Evolutionary conservation across 2,888 invertebrate genomes (phyloP), one percentile per base, ranked within the genome.

Genomic region (Apocheima hispidaria): DNA sequence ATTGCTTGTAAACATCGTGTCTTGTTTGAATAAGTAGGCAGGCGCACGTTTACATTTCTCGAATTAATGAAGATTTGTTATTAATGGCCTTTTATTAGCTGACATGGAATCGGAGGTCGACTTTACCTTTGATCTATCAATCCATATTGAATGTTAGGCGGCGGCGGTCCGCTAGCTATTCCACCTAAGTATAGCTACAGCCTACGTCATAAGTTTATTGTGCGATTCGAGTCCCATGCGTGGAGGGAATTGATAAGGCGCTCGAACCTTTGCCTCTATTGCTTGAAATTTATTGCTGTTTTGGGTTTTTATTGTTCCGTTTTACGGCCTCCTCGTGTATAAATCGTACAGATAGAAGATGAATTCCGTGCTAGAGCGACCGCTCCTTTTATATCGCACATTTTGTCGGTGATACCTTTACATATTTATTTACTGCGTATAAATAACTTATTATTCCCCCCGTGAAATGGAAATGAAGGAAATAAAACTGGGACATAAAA

Each of bases 221-320:
- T 84, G 82, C 83, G 83, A 86, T 86, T 87, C 82, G 81, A 84
- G 83, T 83, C 84, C 81, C 83, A 85, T 84, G 87, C 90, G 86
- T 88, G 86, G 88, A 87, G 85, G 85, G 87, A 91, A 92, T 92
- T 93, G 93, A 93, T 93, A 93, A 93, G 92, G 88, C 87, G 87
- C 85, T 89, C 86, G 87, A 92, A 90, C 92, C 92, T 92, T 90
- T 87, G 92, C 92, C 88, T 90, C 92, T 92, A 92, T 92, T 92
- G 90, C 91, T 87, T 81, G 85, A 91, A 93, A 93, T 93, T 93
- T 93, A 93, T 93, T 89, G 90, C 92, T 93, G 93, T 93, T 93
- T 93, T 93, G 93, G 92, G 92, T 93, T 93, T 93, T 93, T 93
- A 93, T 93, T 93, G 93, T 93, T 93, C 90, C 90, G 92, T 92